Percentiles rank a stretch among this genome's conserved stretches.
Conservation (phyloP, 2,888 invertebrate species). For the Anthophora plumipes region DNA sequence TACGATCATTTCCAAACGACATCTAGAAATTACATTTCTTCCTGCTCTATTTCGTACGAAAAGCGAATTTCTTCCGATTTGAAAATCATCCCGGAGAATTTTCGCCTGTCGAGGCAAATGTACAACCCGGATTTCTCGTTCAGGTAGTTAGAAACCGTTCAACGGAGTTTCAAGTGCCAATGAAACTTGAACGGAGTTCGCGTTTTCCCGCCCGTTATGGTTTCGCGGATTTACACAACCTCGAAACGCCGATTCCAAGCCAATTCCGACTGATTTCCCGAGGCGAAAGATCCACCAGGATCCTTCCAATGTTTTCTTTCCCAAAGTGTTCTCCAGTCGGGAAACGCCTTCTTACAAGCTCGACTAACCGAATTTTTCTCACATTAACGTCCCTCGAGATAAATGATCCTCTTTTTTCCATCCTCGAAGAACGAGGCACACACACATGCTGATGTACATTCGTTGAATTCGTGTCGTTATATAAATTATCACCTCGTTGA, state of each 20-base stretch:
- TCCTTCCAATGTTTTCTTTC: not conserved
- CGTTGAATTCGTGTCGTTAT: slow-evolving; percentile 45
- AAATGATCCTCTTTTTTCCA: slow-evolving; percentile 52
- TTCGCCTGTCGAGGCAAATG: slow-evolving; percentile 13
- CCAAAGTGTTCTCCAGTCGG: not conserved
- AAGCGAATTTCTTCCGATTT: too few relatives aligned
- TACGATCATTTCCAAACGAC: not conserved
- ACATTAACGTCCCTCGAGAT: slow-evolving; percentile 57
- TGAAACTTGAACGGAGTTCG: slow-evolving; percentile 57
- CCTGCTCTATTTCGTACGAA: not conserved
- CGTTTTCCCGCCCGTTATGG: slow-evolving; percentile 54
- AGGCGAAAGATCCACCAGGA: not conserved
- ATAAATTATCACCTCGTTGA: slow-evolving; percentile 40
- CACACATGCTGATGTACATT: slow-evolving; percentile 14
- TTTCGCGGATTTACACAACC: slow-evolving; percentile 59
- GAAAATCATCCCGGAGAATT: slow-evolving; percentile 10
- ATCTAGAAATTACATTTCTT: slow-evolving; percentile 9
- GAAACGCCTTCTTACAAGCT: slow-evolving; percentile 1
- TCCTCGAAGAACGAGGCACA: slow-evolving; percentile 2
- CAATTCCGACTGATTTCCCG: slow-evolving; percentile 32
- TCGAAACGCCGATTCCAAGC: slow-evolving; percentile 31
- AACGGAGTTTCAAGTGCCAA: slow-evolving; percentile 57
- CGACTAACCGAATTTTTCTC: slow-evolving; percentile 54
- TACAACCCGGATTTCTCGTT: slow-evolving; percentile 46
- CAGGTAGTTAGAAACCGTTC: slow-evolving; percentile 60